phyloP scores from a whole-genome alignment of 2,797 vertebrate genomes.

The Alcedo quadribrachys region DNA sequence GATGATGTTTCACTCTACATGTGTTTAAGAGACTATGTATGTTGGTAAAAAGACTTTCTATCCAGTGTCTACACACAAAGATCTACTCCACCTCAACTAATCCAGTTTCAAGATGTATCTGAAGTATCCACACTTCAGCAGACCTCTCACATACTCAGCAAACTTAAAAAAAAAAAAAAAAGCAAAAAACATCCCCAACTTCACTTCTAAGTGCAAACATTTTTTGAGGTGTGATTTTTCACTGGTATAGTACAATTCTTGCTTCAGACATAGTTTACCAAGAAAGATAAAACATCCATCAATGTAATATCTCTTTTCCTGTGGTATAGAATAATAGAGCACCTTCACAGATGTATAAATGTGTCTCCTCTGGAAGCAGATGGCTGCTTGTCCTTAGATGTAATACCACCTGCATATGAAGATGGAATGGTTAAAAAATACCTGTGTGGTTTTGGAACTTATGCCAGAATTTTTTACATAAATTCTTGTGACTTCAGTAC shows the following conservation, averaged over 20 bases:
- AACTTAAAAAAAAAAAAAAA: neutral
- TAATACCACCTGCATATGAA: neutral
- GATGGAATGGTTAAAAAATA: neutral
- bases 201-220: accelerated
- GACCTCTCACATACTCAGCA: neutral
- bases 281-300: neutral
- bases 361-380: neutral
- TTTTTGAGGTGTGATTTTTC: neutral
- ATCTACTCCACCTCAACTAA: neutral
- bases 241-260: neutral
- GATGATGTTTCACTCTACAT: neutral
- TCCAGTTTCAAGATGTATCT: neutral
- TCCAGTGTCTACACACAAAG: neutral
- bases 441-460: neutral
- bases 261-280: neutral
- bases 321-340: neutral
- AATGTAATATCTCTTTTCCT: neutral
- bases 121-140: neutral
- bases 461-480: neutral
- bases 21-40: neutral
- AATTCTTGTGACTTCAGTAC: neutral
- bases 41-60: neutral
- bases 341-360: neutral
- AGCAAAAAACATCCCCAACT: neutral
- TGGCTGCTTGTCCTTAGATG: neutral